Evolutionary conservation across 2,113 vertebrate genomes (phyloP).

Genomic region (Apodemus speciosus): DNA sequence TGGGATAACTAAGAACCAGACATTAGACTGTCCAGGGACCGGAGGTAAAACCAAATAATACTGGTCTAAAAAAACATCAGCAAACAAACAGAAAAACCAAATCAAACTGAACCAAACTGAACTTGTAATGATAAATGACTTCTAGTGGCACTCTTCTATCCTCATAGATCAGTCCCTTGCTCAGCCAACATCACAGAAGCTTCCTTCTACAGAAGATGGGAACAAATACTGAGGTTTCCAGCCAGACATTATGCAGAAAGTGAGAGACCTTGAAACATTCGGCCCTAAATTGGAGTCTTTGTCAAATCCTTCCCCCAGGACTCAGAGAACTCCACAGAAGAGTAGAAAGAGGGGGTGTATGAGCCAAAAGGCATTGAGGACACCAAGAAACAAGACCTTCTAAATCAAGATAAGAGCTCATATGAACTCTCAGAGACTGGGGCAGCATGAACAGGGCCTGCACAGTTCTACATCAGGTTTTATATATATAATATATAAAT

Average conservation of each 20-base stretch:
- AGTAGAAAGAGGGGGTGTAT: background rate
- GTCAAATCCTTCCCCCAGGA: background rate
- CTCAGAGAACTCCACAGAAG: background rate
- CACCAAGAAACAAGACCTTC: background rate
- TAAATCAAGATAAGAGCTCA: background rate
- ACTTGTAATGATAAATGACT: background rate
- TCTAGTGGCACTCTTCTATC: background rate
- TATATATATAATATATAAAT: too few species aligned
- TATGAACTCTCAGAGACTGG: background rate
- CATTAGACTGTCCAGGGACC: background rate
- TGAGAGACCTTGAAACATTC: background rate
- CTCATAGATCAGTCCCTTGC: background rate
- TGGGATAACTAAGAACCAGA: background rate
- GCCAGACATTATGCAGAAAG: background rate
- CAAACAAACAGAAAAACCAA: background rate
- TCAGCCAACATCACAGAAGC: background rate
- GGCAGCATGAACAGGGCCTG: too few species aligned
- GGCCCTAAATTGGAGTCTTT: background rate
- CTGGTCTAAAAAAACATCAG: background rate
- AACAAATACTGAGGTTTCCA: background rate
- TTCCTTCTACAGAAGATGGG: background rate
- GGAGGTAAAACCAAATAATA: background rate
- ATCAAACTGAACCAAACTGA: too few species aligned
- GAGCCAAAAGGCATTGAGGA: background rate
- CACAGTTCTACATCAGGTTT: background rate